phyloP scores from a whole-genome alignment of 2,113 vertebrate species.

The Poeciliopsis prolifica region DNA sequence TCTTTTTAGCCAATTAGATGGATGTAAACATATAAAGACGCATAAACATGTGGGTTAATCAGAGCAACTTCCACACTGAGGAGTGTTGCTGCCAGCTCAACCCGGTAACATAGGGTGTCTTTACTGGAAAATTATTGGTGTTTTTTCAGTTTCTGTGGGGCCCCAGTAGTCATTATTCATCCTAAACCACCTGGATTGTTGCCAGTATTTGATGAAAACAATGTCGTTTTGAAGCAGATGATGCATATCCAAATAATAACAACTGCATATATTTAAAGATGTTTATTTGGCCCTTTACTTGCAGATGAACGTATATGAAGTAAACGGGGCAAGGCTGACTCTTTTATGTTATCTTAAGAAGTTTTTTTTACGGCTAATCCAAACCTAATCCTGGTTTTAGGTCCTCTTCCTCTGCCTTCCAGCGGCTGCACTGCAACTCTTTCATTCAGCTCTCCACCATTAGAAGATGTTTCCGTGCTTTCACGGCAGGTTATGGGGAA shows the following conservation, averaged over 20 bases:
- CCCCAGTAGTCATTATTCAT: too few species aligned
- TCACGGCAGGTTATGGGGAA: background rate
- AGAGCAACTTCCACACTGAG: too few species aligned
- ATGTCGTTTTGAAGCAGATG: too few species aligned
- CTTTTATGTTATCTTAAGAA: background rate
- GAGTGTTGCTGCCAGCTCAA: too few species aligned
- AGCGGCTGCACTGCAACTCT: background rate
- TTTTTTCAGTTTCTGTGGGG: too few species aligned
- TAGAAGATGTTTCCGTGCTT: constrained; percentile 23
- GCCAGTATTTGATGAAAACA: too few species aligned
- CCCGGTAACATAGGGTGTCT: too few species aligned
- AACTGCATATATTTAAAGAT: background rate
- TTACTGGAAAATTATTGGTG: too few species aligned
- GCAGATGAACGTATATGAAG: background rate
- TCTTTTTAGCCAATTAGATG: too few species aligned
- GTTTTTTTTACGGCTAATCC: background rate
- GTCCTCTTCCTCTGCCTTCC: background rate
- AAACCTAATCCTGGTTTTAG: background rate
- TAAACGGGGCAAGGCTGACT: background rate
- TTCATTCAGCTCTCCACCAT: background rate
- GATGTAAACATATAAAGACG: too few species aligned
- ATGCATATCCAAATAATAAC: background rate
- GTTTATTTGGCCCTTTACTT: background rate
- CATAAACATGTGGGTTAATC: too few species aligned
- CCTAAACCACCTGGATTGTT: too few species aligned